Conservation (phyloP, 2,113 vertebrate species). For the Raja brachyura region DNA sequence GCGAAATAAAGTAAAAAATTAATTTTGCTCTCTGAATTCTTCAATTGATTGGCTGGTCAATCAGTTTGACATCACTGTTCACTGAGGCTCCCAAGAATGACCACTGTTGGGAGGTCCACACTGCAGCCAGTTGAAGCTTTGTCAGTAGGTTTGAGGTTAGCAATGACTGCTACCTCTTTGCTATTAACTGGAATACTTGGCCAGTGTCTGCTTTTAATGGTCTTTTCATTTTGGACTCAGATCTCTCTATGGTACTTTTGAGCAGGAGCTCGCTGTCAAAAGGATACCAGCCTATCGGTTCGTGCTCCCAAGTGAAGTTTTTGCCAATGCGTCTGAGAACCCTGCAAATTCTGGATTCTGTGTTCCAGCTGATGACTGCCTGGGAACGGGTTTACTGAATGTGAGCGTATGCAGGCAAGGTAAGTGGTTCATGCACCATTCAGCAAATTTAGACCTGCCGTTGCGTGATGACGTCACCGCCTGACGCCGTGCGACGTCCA, state of each 20-base stretch:
- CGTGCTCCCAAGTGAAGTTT: conserved; percentile 65
- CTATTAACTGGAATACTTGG: too few species aligned
- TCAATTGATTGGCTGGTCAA: too few species aligned
- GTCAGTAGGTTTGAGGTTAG: too few species aligned
- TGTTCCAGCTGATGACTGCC: conserved; percentile 73
- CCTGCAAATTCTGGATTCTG: conserved; percentile 88
- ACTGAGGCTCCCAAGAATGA: too few species aligned
- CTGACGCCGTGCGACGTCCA: too few species aligned
- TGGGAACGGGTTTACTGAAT: conserved; percentile 78
- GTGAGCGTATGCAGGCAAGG: conserved; percentile 81
- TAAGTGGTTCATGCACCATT: conserved; percentile 44
- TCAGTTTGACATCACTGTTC: too few species aligned
- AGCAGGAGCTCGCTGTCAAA: conserved; percentile 63
- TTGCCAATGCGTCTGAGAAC: conserved; percentile 70
- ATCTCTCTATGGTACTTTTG: conserved; percentile 73
- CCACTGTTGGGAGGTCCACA: too few species aligned
- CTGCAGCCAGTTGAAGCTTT: too few species aligned
- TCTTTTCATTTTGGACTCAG: conserved; percentile 51
- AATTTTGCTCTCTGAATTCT: too few species aligned
- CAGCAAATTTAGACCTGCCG: not conserved
- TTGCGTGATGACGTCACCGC: too few species aligned
- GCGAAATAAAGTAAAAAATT: too few species aligned
- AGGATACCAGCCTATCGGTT: conserved; percentile 75
- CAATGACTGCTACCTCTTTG: too few species aligned
- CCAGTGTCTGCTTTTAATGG: not conserved